phyloP scores from a whole-genome alignment of 2,888 invertebrate species.

The Hybos culiciformis region DNA sequence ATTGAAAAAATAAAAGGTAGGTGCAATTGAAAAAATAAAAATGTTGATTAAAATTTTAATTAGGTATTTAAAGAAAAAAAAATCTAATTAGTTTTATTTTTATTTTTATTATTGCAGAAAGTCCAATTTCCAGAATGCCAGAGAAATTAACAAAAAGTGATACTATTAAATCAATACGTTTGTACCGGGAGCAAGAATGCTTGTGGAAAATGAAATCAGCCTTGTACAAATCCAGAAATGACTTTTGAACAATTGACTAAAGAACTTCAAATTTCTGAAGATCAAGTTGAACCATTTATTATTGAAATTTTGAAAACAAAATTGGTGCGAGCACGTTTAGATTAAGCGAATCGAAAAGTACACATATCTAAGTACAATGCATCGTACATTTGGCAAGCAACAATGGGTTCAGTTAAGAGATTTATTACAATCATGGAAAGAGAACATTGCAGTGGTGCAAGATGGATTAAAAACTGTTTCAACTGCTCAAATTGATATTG shows the following conservation, averaged over 20 bases:
- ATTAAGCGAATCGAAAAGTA: constrained; percentile 74
- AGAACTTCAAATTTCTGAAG: constrained; percentile 73
- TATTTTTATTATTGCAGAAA: too few species aligned
- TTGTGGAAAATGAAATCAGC: too few species aligned
- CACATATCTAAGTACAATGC: constrained; percentile 87
- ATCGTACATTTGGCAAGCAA: constrained; percentile 82
- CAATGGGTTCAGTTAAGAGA: constrained; percentile 87
- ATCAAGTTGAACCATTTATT: constrained; percentile 90
- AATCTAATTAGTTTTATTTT: too few species aligned
- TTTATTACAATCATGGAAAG: constrained; percentile 72
- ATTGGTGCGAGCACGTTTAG: constrained; percentile 82
- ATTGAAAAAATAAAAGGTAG: too few species aligned
- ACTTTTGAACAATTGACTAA: constrained; percentile 77
- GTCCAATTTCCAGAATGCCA: too few species aligned
- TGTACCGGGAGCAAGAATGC: too few species aligned
- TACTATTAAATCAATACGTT: too few species aligned
- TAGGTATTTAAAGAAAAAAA: too few species aligned
- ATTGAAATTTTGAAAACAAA: constrained; percentile 92
- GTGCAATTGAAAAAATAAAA: too few species aligned
- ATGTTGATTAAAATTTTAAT: too few species aligned
- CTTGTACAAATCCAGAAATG: constrained; percentile 81
- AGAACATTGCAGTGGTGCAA: constrained; percentile 64
- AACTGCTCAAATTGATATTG: constrained; percentile 51
- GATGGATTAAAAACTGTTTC: constrained; percentile 69
- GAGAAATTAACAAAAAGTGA: too few species aligned